phyloP scores from a whole-genome alignment of 2,113 vertebrate species.

The Camelus dromedarius region DNA sequence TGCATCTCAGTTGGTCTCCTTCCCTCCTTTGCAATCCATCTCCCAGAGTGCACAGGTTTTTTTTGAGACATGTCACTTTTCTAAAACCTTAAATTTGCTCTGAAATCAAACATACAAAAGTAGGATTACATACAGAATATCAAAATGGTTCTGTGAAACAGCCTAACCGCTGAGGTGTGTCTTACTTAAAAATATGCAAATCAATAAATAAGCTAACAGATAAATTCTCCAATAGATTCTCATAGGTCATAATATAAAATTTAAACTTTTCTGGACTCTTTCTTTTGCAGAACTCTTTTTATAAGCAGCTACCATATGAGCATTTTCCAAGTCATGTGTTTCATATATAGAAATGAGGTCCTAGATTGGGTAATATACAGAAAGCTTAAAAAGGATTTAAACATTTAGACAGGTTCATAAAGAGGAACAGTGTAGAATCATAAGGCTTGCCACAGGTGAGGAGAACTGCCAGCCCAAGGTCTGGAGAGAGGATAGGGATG shows the following conservation, averaged over 20 bases:
- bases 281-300: neutral
- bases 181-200: conserved; percentile 48
- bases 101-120: neutral
- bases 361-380: neutral
- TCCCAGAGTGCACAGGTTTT: neutral
- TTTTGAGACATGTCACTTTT: neutral
- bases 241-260: neutral
- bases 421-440: neutral
- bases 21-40: neutral
- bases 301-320: neutral
- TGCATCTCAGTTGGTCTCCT: neutral
- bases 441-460: neutral
- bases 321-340: neutral
- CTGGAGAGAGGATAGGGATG: neutral
- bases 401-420: neutral
- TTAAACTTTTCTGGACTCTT: neutral
- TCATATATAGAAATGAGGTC: neutral
- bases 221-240: neutral
- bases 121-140: neutral
- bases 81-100: neutral
- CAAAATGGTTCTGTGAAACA: neutral
- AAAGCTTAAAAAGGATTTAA: neutral
- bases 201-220: neutral
- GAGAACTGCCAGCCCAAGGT: neutral
- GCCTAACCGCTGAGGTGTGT: neutral